Conservation (phyloP, 2,888 invertebrate genomes). For the Stenichneumon culpator region DNA sequence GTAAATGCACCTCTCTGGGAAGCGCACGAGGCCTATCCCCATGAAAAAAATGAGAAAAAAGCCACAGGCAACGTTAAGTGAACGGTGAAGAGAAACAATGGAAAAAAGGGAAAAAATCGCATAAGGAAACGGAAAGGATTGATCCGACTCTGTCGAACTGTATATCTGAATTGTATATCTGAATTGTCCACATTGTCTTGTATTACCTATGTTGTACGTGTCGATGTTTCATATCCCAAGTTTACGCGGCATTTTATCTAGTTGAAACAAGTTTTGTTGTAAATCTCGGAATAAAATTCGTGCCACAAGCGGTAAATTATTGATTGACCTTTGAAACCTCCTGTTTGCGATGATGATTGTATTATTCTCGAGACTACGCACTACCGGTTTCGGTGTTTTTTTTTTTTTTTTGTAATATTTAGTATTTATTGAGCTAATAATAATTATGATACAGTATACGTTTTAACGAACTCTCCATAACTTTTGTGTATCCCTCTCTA, state of each 20-base stretch:
- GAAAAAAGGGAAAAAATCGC: conserved; percentile 37
- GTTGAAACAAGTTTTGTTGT: conserved; percentile 80
- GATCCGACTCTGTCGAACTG: conserved; percentile 59
- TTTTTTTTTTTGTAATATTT: conserved; percentile 64
- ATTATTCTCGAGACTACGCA: conserved; percentile 1
- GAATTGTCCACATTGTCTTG: conserved; percentile 83
- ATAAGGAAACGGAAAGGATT: conserved; percentile 46
- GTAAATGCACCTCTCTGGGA: conserved; percentile 82
- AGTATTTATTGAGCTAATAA: conserved; percentile 74
- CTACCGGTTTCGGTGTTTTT: neutral
- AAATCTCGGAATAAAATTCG: conserved; percentile 84
- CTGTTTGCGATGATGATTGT: conserved; percentile 41
- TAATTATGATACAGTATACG: conserved; percentile 68
- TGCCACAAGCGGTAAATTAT: conserved; percentile 78
- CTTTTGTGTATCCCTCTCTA: neutral
- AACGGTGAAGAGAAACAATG: conserved; percentile 38
- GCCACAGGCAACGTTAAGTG: conserved; percentile 50
- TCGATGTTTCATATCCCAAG: conserved; percentile 84
- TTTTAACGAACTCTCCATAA: conserved; percentile 22
- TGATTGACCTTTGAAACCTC: conserved; percentile 77
- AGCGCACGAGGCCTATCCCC: conserved; percentile 83
- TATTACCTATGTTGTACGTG: conserved; percentile 85
- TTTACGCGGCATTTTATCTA: conserved; percentile 84
- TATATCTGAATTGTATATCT: conserved; percentile 78
- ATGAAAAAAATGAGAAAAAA: conserved; percentile 74